Percentiles rank a stretch among this genome's conserved stretches.
phyloP scores from a whole-genome alignment of 2,888 invertebrate species.

The Ichneumoninae sp. region DNA sequence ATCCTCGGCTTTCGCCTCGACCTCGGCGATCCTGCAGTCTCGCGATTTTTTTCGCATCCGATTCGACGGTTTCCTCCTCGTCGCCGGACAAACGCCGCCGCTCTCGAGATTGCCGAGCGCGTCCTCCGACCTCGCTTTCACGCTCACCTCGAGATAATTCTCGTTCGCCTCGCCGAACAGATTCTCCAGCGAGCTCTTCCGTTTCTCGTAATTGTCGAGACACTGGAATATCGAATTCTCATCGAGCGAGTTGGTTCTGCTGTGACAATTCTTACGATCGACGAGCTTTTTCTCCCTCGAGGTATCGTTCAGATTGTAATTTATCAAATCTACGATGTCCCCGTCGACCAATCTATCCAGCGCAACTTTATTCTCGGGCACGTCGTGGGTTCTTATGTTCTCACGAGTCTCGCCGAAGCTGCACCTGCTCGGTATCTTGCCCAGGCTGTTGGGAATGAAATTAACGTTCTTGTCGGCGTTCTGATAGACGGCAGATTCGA shows the following conservation, averaged over 20 bases:
- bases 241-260: constrained; percentile 76
- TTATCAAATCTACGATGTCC: constrained; percentile 63
- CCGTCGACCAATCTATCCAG: constrained; percentile 42
- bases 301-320: constrained; percentile 75
- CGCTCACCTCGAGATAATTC: constrained; percentile 61
- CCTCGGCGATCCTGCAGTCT: constrained; percentile 66
- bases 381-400: constrained; percentile 69
- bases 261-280: constrained; percentile 74
- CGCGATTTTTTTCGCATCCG: constrained; percentile 37
- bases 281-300: constrained; percentile 71
- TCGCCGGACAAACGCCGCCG: constrained; percentile 33
- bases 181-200: constrained; percentile 74
- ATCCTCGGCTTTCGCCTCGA: constrained; percentile 74
- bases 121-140: constrained; percentile 75
- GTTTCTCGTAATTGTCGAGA: constrained; percentile 39
- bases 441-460: constrained; percentile 76
- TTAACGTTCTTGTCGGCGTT: constrained; percentile 70
- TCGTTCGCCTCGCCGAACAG: constrained; percentile 64
- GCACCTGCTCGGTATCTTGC: constrained; percentile 70
- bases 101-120: constrained; percentile 68
- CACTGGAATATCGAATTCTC: constrained; percentile 74
- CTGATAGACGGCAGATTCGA: constrained; percentile 18
- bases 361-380: constrained; percentile 36
- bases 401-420: constrained; percentile 67
- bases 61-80: constrained; percentile 51